phyloP scores from a whole-genome alignment of 2,797 vertebrate genomes.

The Linurgus olivaceus region DNA sequence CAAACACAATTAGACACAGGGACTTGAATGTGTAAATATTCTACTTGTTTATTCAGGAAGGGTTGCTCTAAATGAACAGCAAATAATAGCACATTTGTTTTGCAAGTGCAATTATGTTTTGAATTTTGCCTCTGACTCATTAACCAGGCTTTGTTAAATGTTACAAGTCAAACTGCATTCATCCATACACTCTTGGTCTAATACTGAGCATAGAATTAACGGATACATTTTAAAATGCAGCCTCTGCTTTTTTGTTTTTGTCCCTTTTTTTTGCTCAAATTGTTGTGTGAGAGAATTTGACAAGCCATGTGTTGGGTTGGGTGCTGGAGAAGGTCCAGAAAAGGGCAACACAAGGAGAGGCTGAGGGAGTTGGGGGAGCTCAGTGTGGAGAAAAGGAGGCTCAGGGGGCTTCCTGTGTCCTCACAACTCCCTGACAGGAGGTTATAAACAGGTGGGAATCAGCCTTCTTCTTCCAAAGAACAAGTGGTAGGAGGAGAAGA shows the following conservation, averaged over 20 bases:
- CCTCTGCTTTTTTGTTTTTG: not conserved
- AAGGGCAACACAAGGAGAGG: not conserved
- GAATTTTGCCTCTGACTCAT: constrained; percentile 2
- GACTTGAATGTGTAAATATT: constrained; percentile 5
- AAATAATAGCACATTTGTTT: constrained; percentile 39
- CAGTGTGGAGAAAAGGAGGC: not conserved
- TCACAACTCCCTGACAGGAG: not conserved
- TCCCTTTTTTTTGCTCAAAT: not conserved
- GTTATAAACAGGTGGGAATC: too few relatives aligned
- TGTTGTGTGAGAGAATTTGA: not conserved
- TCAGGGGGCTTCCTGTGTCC: not conserved
- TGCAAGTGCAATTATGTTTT: not conserved
- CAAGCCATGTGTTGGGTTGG: not conserved
- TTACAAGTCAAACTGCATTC: not conserved
- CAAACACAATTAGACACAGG: constrained; percentile 42
- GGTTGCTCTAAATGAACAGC: not conserved
- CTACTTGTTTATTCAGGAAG: constrained; percentile 15
- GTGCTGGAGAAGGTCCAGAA: not conserved
- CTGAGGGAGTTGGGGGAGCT: not conserved
- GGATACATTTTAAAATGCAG: not conserved
- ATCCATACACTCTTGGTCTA: not conserved
- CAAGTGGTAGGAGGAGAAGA: not conserved
- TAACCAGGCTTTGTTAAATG: not conserved
- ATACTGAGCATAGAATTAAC: not conserved
- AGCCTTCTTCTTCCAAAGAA: not conserved